Evolutionary conservation across 2,797 vertebrate species (phyloP).

Genomic region (Ptychobarbus kaznakovi): DNA sequence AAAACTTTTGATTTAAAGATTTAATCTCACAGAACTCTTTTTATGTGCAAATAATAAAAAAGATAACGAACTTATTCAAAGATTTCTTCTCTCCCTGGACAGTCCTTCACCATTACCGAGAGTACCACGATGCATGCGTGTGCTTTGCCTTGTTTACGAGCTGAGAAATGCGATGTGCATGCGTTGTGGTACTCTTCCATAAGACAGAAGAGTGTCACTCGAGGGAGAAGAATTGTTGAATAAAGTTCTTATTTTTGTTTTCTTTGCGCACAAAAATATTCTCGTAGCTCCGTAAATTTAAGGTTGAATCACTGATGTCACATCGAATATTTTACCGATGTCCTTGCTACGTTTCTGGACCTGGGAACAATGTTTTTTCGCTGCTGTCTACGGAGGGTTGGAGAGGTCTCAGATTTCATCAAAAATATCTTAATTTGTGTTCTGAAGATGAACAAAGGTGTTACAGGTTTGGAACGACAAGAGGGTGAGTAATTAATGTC

Average conservation of each 20-base stretch:
- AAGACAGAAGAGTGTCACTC: too few species aligned
- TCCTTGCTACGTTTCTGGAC: too few species aligned
- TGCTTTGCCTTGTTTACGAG: not conserved
- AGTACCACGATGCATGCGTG: too few species aligned
- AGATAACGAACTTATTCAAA: not conserved
- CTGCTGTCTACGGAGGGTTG: not conserved
- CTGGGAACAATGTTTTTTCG: not conserved
- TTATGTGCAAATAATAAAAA: too few species aligned
- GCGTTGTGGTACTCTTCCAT: too few species aligned
- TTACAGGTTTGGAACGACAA: not conserved
- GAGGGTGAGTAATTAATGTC: not conserved
- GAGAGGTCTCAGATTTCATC: not conserved
- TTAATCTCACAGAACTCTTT: constrained; percentile 34
- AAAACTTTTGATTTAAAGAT: not conserved
- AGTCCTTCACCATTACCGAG: too few species aligned
- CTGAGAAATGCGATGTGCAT: too few species aligned
- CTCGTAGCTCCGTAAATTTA: too few species aligned
- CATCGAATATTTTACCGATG: too few species aligned
- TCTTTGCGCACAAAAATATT: not conserved
- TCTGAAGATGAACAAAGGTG: not conserved
- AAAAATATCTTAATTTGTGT: not conserved
- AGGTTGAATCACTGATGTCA: too few species aligned
- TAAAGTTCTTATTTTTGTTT: not conserved
- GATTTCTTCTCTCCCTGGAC: not conserved
- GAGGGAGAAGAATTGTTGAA: not conserved